phyloP scores from a whole-genome alignment of 2,113 vertebrate species.

The Oreotragus oreotragus region DNA sequence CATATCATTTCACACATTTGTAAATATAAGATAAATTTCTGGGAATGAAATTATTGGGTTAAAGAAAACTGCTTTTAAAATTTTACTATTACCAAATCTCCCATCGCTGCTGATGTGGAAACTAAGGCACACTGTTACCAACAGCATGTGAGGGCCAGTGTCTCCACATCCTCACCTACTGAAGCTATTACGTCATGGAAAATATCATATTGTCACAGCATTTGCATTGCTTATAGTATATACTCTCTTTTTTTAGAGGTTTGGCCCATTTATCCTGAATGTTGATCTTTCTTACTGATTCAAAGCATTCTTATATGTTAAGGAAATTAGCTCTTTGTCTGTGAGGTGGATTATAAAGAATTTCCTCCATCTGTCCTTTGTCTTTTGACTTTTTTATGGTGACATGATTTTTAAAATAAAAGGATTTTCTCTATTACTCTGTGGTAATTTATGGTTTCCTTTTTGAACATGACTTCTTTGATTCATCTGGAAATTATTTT shows the following conservation, averaged over 20 bases:
- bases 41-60: not conserved
- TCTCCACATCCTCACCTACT: not conserved
- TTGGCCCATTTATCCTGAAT: not conserved
- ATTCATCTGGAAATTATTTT: slow-evolving; percentile 60
- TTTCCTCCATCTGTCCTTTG: slow-evolving; percentile 16
- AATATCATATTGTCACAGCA: not conserved
- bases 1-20: not conserved
- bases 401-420: slow-evolving; percentile 18
- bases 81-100: not conserved
- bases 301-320: slow-evolving; percentile 14
- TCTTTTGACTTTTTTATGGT: slow-evolving; percentile 35
- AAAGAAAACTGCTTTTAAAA: not conserved
- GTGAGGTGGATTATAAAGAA: not conserved
- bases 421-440: slow-evolving; percentile 41
- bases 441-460: slow-evolving; percentile 40
- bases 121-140: not conserved
- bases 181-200: not conserved
- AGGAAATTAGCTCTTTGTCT: slow-evolving; percentile 14
- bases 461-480: slow-evolving; percentile 29
- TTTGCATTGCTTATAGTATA: not conserved
- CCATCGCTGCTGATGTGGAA: not conserved
- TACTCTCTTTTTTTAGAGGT: not conserved
- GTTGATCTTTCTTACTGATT: not conserved
- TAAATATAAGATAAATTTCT: not conserved
- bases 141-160: too few relatives aligned